These are phyloP conservation scores for Saccostrea glomerata DNA, from an alignment of 1,140 invertebrate species.

Conservation along the genomic window DNA sequence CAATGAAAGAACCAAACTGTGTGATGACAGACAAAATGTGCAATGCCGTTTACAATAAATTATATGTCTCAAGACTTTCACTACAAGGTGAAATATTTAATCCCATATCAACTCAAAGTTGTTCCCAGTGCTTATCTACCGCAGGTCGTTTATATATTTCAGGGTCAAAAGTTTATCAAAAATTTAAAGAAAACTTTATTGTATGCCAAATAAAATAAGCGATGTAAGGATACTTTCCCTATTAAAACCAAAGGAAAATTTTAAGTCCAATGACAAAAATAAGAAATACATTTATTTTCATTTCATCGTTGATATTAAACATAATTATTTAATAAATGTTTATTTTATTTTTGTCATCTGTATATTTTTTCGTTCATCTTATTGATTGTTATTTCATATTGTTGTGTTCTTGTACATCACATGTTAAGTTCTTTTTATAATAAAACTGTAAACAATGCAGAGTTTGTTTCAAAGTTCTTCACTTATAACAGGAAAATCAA, in stretches of 20 bases:
- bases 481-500: not conserved
- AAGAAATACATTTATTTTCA: not conserved
- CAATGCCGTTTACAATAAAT: conserved; percentile 22
- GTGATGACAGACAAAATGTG: conserved; percentile 42
- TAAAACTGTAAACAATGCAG: not conserved
- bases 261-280: not conserved
- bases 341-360: not conserved
- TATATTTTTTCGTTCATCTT: not conserved
- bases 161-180: not conserved
- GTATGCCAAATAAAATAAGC: not conserved
- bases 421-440: not conserved
- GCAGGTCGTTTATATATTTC: not conserved
- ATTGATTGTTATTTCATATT: conserved; percentile 4
- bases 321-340: not conserved
- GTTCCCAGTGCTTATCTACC: conserved; percentile 29
- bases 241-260: not conserved
- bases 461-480: not conserved
- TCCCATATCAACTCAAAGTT: not conserved
- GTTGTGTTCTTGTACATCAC: not conserved
- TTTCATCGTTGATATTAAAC: not conserved
- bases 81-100: not conserved
- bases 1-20: conserved; percentile 53
- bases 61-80: conserved; percentile 20
- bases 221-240: not conserved
- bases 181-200: not conserved